phyloP scores from a whole-genome alignment of 1,140 invertebrate genomes.

The Coenobita brevimanus region DNA sequence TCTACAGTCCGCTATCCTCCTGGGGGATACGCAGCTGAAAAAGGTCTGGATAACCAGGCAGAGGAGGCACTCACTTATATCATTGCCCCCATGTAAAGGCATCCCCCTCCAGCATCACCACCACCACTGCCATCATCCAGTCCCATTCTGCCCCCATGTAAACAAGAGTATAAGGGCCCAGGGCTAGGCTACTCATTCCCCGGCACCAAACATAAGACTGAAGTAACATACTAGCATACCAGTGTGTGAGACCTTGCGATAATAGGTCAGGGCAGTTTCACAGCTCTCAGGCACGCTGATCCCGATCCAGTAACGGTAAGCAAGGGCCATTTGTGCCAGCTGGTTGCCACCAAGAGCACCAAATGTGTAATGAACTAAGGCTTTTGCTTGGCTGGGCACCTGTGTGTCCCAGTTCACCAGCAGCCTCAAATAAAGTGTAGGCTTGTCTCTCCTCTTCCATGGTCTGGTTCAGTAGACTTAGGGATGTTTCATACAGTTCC shows the following conservation, averaged over 20 bases:
- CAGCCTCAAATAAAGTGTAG: constrained; percentile 81
- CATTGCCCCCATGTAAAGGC: no score
- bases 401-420: constrained; percentile 85
- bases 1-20: no score
- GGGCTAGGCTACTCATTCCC: neutral
- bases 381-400: constrained; percentile 90
- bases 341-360: constrained; percentile 91
- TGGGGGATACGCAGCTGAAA: no score
- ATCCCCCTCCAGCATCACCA: no score
- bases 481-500: constrained; percentile 80
- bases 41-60: no score
- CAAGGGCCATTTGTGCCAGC: constrained; percentile 95
- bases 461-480: constrained; percentile 80
- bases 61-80: no score
- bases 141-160: no score
- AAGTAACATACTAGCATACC: neutral
- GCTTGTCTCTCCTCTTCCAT: constrained; percentile 80
- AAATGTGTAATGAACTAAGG: constrained; percentile 93
- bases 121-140: no score
- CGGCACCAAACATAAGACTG: neutral
- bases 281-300: constrained; percentile 91
- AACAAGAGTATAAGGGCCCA: no score
- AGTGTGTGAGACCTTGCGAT: constrained; percentile 86
- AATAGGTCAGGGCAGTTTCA: constrained; percentile 88
- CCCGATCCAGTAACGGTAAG: constrained; percentile 91